A percentile compares a stretch with the other conserved stretches of the same genome.
Evolutionary conservation across 2,888 invertebrate species (phyloP).

Genomic region (Anticlea derivata): DNA sequence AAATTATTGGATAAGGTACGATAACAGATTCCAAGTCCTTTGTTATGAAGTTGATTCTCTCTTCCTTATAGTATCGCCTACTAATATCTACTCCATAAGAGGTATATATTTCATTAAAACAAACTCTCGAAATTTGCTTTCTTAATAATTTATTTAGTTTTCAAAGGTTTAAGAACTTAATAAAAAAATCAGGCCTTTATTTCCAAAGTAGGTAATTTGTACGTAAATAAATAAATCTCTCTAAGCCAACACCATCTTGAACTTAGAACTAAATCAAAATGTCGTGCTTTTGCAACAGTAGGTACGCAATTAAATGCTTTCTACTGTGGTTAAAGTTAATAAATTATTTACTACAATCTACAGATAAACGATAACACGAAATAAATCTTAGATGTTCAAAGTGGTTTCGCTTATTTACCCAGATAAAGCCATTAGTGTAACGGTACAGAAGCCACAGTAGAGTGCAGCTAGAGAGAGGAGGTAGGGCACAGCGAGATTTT

Average conservation of each 20-base stretch:
- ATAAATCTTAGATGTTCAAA: conserved; percentile 29
- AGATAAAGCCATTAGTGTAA: conserved; percentile 32
- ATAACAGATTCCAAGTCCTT: too few relatives aligned
- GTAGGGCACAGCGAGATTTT: too few relatives aligned
- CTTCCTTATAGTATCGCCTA: too few relatives aligned
- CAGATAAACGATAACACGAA: conserved; percentile 21
- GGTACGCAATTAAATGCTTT: neutral
- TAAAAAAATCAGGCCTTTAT: neutral
- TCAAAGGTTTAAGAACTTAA: too few relatives aligned
- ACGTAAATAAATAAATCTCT: conserved; percentile 1
- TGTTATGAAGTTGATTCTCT: too few relatives aligned
- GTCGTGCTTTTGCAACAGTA: neutral
- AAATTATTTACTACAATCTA: conserved; percentile 25
- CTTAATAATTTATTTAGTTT: too few relatives aligned
- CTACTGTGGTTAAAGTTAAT: conserved; percentile 13
- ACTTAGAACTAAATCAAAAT: conserved; percentile 8
- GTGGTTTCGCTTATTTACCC: conserved; percentile 26
- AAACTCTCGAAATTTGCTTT: too few relatives aligned
- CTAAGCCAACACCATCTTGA: neutral
- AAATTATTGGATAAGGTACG: too few relatives aligned
- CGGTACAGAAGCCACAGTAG: conserved; percentile 22
- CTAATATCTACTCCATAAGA: too few relatives aligned
- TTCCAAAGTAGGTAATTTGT: neutral
- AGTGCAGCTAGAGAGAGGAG: too few relatives aligned
- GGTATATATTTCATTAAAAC: too few relatives aligned